phyloP scores from a whole-genome alignment of 2,113 vertebrate species.

The Tilapia sparmanii region DNA sequence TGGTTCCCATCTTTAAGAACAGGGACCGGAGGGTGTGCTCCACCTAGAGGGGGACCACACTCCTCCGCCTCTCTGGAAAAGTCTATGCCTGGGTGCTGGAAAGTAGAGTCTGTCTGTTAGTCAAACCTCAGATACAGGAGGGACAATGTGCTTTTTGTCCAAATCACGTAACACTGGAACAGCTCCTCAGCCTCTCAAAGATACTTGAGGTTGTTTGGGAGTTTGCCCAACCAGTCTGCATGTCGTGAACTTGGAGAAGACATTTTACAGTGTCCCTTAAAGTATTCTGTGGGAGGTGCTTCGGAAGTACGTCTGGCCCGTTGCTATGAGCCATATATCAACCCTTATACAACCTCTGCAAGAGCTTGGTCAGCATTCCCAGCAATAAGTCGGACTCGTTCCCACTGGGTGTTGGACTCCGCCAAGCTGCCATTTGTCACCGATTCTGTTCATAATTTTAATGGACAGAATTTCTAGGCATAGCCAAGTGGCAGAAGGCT shows the following conservation, averaged over 20 bases:
- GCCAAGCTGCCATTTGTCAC: not conserved
- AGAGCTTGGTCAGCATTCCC: not conserved
- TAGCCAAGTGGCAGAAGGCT: not conserved
- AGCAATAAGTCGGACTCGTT: not conserved
- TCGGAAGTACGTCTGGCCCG: not conserved
- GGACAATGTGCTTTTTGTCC: not conserved
- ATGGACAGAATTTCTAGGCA: not conserved
- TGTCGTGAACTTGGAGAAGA: not conserved
- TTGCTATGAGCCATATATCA: not conserved
- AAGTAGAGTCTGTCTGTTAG: rapidly evolving
- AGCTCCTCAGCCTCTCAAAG: not conserved
- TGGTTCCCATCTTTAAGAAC: not conserved
- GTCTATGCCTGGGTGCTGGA: not conserved
- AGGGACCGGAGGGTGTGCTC: not conserved
- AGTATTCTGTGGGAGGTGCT: not conserved
- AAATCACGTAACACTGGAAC: not conserved
- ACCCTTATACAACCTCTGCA: not conserved
- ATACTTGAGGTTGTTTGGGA: rapidly evolving
- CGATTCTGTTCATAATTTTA: not conserved
- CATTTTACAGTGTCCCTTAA: not conserved
- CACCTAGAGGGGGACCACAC: rapidly evolving
- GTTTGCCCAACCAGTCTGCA: not conserved
- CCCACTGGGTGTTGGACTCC: not conserved
- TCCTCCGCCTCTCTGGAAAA: not conserved
- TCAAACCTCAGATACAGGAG: not conserved